A percentile compares a stretch with the other conserved stretches of the same genome.
Conservation (phyloP, 2,113 vertebrate species). For the Cepphus grylle region DNA sequence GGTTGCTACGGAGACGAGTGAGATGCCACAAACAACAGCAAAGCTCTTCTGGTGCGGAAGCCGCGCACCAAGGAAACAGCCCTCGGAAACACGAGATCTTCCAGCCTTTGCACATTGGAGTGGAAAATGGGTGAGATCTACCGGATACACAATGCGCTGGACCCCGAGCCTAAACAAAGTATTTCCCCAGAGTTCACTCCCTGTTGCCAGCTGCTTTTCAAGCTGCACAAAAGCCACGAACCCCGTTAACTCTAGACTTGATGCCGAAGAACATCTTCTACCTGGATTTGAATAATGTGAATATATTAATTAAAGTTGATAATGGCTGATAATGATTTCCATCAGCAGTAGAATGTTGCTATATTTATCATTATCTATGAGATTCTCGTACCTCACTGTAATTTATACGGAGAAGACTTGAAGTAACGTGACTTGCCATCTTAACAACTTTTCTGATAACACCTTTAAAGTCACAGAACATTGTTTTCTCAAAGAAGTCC, state of each 20-base stretch:
- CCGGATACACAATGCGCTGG: background rate
- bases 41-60: background rate
- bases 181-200: background rate
- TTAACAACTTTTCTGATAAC: background rate
- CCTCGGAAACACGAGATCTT: background rate
- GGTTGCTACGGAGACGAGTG: constrained; percentile 6
- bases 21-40: constrained; percentile 14
- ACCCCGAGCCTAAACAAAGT: background rate
- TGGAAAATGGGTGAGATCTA: background rate
- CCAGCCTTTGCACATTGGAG: background rate
- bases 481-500: background rate
- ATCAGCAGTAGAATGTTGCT: constrained; percentile 40
- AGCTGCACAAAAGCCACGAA: background rate
- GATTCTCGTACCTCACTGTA: background rate
- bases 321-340: constrained; percentile 53
- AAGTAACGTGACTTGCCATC: constrained; percentile 42
- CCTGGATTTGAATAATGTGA: constrained; percentile 66
- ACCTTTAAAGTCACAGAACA: background rate
- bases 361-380: constrained; percentile 47
- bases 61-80: background rate
- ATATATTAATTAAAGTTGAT: constrained; percentile 62
- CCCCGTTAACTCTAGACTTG: background rate
- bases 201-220: background rate
- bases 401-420: constrained; percentile 39
- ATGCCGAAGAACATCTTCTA: constrained; percentile 51